A percentile compares a stretch with the other conserved stretches of the same genome.
Conservation (phyloP, 2,888 invertebrate genomes). For the Dromius quadrimaculatus region DNA sequence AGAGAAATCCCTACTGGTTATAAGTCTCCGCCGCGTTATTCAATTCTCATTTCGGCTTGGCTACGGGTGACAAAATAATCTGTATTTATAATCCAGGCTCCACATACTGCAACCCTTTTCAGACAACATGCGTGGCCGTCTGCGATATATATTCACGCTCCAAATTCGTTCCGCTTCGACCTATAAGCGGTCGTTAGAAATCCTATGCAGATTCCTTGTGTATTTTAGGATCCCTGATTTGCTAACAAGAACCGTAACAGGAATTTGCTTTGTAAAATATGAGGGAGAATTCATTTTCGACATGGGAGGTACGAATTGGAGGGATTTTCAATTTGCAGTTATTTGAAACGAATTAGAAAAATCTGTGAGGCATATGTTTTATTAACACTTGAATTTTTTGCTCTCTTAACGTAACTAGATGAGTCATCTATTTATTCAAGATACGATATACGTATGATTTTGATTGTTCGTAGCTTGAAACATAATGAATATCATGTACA, state of each 20-base stretch:
- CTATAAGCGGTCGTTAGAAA: constrained; percentile 8
- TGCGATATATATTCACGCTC: constrained; percentile 1
- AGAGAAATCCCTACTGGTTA: too few species aligned
- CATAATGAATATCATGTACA: too few species aligned
- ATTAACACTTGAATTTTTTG: too few species aligned
- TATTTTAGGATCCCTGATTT: constrained; percentile 1
- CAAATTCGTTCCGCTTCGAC: constrained; percentile 5
- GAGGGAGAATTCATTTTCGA: background rate
- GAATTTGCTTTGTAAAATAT: background rate
- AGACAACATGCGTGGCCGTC: background rate
- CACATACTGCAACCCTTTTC: constrained; percentile 1
- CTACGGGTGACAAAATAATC: constrained; percentile 3
- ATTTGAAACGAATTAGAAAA: too few species aligned
- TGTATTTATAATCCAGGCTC: constrained; percentile 3
- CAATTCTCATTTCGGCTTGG: constrained; percentile 5
- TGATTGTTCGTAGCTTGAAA: too few species aligned
- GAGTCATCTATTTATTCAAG: too few species aligned
- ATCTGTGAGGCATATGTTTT: too few species aligned
- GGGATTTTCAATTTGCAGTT: too few species aligned
- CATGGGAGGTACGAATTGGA: background rate
- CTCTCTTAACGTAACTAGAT: too few species aligned
- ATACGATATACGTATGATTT: too few species aligned
- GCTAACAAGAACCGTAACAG: background rate
- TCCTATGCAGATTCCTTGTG: constrained; percentile 13
- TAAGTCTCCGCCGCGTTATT: too few species aligned